Evolutionary conservation across 2,888 invertebrate genomes (phyloP), one percentile per base, ranked within the genome.

Genomic region (Molorchus minor): DNA sequence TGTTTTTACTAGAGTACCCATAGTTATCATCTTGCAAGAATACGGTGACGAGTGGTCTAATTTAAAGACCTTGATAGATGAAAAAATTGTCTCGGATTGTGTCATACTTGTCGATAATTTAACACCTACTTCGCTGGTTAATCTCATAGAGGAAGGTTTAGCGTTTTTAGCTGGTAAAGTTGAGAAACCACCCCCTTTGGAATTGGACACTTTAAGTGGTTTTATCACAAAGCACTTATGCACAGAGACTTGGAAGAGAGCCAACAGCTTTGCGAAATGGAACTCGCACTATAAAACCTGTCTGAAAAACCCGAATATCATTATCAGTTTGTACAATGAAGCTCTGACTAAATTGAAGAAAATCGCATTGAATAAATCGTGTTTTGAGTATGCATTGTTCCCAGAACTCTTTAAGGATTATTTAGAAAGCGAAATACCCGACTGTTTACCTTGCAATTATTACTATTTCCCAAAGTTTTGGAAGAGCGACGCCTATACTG

Each of bases 401-500:
- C 87, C 92, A 0, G 77, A 84, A 15, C 88, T 90, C 71, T 85
- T 92, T 57, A 83, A 83, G 56, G 74, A 79, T 33, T 87, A 84
- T 59, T 63, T 78, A 77, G 87, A 52, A 80, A 84, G 63, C 70
- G 75, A 45, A 71, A 80, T 70, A 12, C 80, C 83, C 1, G 82
- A 83, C 38, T 84, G 84, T 33, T 83, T 87, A 69, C 89, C 91
- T 0, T 86, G 87, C 64, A 84, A 85, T 25, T 86, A 87, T 68
- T 88, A 89, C 75, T 87, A 88, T 76, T 89, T 91, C 65, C 85
- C 89, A 0, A 78, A 80, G 15, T 84, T 83, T 71, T 88, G 87
- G 80, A 87, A 84, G 66, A 81, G 78, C 63, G 70, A 79, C 25
- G 79, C 83, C 47, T 85, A 86, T 64, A 81, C 84, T 16, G 75